Conservation (phyloP, 2,113 vertebrate genomes). For the Lepisosteus osseus region DNA sequence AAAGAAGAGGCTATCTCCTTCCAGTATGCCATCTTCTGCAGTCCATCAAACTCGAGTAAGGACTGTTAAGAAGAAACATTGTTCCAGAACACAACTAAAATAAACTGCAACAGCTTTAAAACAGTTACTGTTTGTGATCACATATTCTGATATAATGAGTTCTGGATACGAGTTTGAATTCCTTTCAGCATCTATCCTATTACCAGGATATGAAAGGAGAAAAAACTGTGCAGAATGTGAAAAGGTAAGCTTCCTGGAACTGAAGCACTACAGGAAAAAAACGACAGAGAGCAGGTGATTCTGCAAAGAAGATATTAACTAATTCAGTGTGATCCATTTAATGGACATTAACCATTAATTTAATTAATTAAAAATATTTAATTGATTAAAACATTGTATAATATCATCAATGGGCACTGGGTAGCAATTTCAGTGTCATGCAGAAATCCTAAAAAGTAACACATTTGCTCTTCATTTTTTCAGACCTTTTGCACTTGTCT, state of each 20-base stretch:
- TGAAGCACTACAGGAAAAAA: slow-evolving; percentile 10
- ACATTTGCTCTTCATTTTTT: too few relatives aligned
- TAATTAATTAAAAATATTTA: too few relatives aligned
- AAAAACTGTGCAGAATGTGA: slow-evolving; percentile 25
- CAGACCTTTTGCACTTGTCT: too few relatives aligned
- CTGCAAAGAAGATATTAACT: too few relatives aligned
- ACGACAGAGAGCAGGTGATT: slow-evolving; percentile 16
- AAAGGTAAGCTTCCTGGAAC: slow-evolving; percentile 15
- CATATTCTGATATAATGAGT: slow-evolving; percentile 44
- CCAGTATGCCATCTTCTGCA: slow-evolving; percentile 51
- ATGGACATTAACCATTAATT: too few relatives aligned
- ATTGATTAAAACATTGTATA: too few relatives aligned
- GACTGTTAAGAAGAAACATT: background rate
- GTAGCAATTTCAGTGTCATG: too few relatives aligned
- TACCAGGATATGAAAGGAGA: slow-evolving; percentile 33
- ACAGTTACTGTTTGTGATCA: slow-evolving; percentile 32
- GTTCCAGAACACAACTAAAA: background rate
- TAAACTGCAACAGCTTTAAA: slow-evolving; percentile 4
- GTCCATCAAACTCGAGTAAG: slow-evolving; percentile 17
- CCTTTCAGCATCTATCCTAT: slow-evolving; percentile 33
- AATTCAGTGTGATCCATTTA: too few relatives aligned
- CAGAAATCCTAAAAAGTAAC: too few relatives aligned
- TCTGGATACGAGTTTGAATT: slow-evolving; percentile 29
- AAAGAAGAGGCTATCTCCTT: slow-evolving; percentile 31
- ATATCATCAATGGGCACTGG: too few relatives aligned